A percentile compares a stretch with the other conserved stretches of the same genome.
phyloP scores from a whole-genome alignment of 1,140 invertebrate species.

The Macrobrachium nipponense region DNA sequence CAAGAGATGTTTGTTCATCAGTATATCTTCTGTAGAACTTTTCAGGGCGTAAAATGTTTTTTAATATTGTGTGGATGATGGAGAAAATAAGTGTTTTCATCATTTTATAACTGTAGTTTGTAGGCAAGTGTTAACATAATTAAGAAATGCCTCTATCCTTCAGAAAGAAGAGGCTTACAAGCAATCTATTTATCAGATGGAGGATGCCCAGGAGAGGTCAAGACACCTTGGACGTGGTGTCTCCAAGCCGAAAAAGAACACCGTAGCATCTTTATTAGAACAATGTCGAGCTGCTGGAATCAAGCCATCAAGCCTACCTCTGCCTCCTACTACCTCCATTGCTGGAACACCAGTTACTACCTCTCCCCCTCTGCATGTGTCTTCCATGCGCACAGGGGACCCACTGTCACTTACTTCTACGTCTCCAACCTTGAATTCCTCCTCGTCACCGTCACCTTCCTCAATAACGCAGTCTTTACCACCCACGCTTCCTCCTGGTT shows the following conservation, averaged over 20 bases:
- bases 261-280: constrained; percentile 86
- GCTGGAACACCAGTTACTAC: constrained; percentile 45
- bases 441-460: constrained; percentile 38
- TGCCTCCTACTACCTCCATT: constrained; percentile 60
- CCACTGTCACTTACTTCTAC: constrained; percentile 29
- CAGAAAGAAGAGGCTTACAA: constrained; percentile 74
- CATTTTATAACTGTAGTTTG: neutral
- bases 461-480: constrained; percentile 44
- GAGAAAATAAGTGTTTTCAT: too few relatives aligned
- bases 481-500: constrained; percentile 33
- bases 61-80: too few relatives aligned
- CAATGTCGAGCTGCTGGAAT: constrained; percentile 64
- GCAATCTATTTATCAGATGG: constrained; percentile 67
- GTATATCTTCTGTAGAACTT: too few relatives aligned
- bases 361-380: constrained; percentile 38
- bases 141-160: constrained; percentile 68
- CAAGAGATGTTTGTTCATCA: too few relatives aligned
- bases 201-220: constrained; percentile 57
- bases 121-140: neutral
- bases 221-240: constrained; percentile 85
- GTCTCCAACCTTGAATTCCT: constrained; percentile 33
- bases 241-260: constrained; percentile 91
- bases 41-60: too few relatives aligned
- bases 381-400: constrained; percentile 24
- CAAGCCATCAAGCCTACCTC: constrained; percentile 61